A percentile compares a stretch with the other conserved stretches of the same genome.
Evolutionary conservation across 2,888 invertebrate species (phyloP).

Genomic region (Blera fallax): DNA sequence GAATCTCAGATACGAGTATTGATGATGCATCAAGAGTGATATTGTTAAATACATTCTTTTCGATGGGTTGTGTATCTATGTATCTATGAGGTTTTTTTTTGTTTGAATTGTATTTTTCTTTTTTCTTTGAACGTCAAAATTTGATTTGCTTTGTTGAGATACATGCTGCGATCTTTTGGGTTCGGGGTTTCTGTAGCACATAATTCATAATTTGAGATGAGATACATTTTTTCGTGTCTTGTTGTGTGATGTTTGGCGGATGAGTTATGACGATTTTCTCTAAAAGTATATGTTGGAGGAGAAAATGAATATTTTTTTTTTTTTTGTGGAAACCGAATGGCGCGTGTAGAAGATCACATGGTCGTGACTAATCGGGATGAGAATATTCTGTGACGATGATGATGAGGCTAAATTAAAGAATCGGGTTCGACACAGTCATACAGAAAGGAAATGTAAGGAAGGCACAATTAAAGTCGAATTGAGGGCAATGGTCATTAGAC

Average conservation of each 20-base stretch:
- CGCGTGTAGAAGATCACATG: conserved; percentile 12
- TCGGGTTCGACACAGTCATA: too few species aligned
- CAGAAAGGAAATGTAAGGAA: too few species aligned
- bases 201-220: neutral
- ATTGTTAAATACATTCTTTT: neutral
- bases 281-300: neutral
- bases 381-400: neutral
- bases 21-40: neutral
- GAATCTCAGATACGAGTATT: neutral
- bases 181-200: neutral
- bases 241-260: neutral
- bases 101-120: too few species aligned
- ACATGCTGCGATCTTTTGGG: neutral
- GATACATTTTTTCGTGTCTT: neutral
- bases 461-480: too few species aligned
- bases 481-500: too few species aligned
- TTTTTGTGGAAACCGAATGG: neutral
- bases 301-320: neutral
- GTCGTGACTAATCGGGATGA: conserved; percentile 3
- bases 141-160: neutral
- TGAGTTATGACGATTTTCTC: conserved; percentile 4
- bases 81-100: too few species aligned
- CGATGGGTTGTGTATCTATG: neutral
- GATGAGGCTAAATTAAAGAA: neutral
- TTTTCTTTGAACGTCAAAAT: neutral